Conservation (phyloP, 1,140 invertebrate species). For the Linepithema humile region DNA sequence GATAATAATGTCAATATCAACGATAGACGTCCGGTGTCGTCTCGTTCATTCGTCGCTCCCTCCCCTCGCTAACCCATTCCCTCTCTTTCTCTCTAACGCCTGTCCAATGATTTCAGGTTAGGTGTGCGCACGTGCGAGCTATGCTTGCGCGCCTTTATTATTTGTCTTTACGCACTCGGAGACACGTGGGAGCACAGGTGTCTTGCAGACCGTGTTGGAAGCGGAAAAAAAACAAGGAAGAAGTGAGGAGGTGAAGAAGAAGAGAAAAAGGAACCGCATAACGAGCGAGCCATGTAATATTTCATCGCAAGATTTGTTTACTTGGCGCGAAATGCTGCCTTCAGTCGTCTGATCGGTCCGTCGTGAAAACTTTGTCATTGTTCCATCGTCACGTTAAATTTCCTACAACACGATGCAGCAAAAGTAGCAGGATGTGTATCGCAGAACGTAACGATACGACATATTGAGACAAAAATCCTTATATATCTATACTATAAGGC, state of each 20-base stretch:
- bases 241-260: background rate
- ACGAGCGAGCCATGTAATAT: slow-evolving; percentile 4
- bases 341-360: background rate
- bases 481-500: too few relatives aligned
- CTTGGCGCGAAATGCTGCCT: background rate
- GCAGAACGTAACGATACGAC: background rate
- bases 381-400: slow-evolving; percentile 1
- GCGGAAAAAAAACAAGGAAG: background rate
- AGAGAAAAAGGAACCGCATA: too few relatives aligned
- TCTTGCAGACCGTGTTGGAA: slow-evolving; percentile 34
- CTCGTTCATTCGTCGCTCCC: slow-evolving; percentile 12
- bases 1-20: slow-evolving; percentile 71
- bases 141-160: slow-evolving; percentile 55
- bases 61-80: background rate
- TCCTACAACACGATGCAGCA: background rate
- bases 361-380: background rate
- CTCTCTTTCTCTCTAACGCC: background rate
- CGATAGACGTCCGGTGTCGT: slow-evolving; percentile 49
- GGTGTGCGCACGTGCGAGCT: slow-evolving; percentile 68
- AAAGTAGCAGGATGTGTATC: background rate
- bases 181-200: slow-evolving; percentile 46
- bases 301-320: slow-evolving; percentile 16
- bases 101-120: slow-evolving; percentile 69
- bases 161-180: slow-evolving; percentile 53
- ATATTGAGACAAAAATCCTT: too few relatives aligned